Base-by-base conservation (phyloP, 2,797 vertebrate species). In the Strix occidentalis region DNA sequence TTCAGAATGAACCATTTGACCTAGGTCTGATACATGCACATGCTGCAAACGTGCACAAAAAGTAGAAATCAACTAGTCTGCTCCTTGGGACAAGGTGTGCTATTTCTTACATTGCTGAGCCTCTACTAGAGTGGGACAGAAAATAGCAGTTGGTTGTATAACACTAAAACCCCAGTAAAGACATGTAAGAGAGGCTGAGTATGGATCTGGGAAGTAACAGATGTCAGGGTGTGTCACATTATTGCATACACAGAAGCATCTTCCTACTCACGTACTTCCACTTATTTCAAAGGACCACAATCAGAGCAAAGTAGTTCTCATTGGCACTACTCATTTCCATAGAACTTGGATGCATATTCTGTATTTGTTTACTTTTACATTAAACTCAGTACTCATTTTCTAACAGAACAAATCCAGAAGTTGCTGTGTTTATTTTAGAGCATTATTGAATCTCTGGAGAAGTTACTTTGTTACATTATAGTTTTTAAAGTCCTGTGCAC, bases 11-110 rank as follows among this genome's bases (percentile, higher is more conserved):
- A 33, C 11, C 14, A 11, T 25, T 17, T 83, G 13, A 70, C 63
- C 20, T 28, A 35, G 31, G 31, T 53, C 45, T n/a, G 23, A 46
- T 13, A 48, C 13, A 23, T 0, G 3, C 1, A 3, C 7, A 17
- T 7, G 28, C 56, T 93, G 43, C 13, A 83, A 79, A 90, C 31
- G 15, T 2, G 31, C 24, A 43, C 26, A 75, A 39, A 68, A 85
- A 51, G 9, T 6, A 61, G 28, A 65, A 85, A 64, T 18, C 6
- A 35, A 35, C 29, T 8, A 0, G 4, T 51, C 31, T 77, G 11
- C 16, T 46, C 33, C 29, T 39, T 25, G 25, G 11, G 2, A 64
- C 48, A 77, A 60, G 25, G 28, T 60, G 12, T 66, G n/a, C 5
- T 31, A 2, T 29, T 71, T 50, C 17, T 78, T 63, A 41, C 31